A percentile compares a stretch with the other conserved stretches of the same genome.
Conservation (phyloP, 2,113 vertebrate genomes). For the Etheostoma cragini region DNA sequence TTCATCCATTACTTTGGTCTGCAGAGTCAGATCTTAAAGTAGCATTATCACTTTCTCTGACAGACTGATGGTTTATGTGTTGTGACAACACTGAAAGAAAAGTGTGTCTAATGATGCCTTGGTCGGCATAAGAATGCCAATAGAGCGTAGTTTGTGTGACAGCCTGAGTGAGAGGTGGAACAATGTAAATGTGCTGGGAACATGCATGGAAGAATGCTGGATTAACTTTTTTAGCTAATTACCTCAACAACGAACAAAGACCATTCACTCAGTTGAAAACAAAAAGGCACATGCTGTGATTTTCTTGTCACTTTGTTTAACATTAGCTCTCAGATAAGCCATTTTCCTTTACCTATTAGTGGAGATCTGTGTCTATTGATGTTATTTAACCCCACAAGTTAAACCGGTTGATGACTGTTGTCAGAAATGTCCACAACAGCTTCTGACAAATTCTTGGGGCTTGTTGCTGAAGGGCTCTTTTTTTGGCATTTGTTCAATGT, state of each 20-base stretch:
- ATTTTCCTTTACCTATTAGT: background rate
- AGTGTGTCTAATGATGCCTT: slow-evolving; percentile 16
- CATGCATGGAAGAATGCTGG: background rate
- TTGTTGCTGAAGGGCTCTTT: slow-evolving; percentile 36
- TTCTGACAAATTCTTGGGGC: slow-evolving; percentile 23
- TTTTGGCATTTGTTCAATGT: slow-evolving; percentile 19
- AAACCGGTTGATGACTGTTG: background rate
- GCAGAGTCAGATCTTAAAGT: background rate
- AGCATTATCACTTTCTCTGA: background rate
- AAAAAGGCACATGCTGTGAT: background rate
- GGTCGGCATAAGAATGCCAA: background rate
- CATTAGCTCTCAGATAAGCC: background rate
- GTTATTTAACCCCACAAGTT: slow-evolving; percentile 7
- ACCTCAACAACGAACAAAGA: background rate
- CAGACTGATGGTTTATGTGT: background rate
- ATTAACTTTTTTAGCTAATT: background rate
- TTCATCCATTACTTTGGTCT: background rate
- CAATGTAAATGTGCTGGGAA: background rate
- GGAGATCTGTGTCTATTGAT: background rate
- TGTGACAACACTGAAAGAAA: slow-evolving; percentile 11
- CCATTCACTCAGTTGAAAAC: background rate
- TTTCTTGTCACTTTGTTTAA: slow-evolving; percentile 12
- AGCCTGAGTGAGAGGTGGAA: background rate
- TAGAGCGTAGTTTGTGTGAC: background rate
- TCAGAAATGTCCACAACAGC: slow-evolving; percentile 37